Conservation (phyloP, 1,140 invertebrate species). For the Sycophaga agraensis region DNA sequence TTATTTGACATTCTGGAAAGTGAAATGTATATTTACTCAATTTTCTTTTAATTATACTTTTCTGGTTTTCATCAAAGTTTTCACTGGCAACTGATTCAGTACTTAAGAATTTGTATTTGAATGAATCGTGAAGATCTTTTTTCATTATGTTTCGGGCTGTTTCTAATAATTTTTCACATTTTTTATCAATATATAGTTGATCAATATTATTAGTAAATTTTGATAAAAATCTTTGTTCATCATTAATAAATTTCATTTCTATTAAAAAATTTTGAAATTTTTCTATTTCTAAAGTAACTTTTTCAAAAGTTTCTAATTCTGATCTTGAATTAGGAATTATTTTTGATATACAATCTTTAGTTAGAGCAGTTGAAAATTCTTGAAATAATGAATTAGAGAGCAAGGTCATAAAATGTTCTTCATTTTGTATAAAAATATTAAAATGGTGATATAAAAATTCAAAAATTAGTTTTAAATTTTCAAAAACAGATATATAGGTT, state of each 20-base stretch:
- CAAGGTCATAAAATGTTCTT: slow-evolving; percentile 62
- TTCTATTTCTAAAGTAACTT: slow-evolving; percentile 65
- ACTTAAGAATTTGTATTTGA: slow-evolving; percentile 57
- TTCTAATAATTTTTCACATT: slow-evolving; percentile 71
- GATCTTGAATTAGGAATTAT: slow-evolving; percentile 74
- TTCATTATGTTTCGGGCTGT: slow-evolving; percentile 74
- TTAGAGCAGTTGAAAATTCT: slow-evolving; percentile 67
- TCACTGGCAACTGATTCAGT: background rate
- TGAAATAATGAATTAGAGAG: slow-evolving; percentile 65
- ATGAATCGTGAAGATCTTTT: slow-evolving; percentile 78
- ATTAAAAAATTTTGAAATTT: slow-evolving; percentile 69
- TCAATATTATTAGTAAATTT: slow-evolving; percentile 78
- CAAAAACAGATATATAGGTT: slow-evolving; percentile 62
- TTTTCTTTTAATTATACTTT: slow-evolving; percentile 31
- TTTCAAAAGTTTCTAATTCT: slow-evolving; percentile 68
- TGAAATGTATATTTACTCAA: slow-evolving; percentile 50
- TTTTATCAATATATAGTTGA: slow-evolving; percentile 75
- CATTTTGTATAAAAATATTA: slow-evolving; percentile 56
- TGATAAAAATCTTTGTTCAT: slow-evolving; percentile 47
- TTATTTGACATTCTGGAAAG: slow-evolving; percentile 68
- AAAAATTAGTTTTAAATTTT: slow-evolving; percentile 64
- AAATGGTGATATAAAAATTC: slow-evolving; percentile 63
- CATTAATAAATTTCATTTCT: slow-evolving; percentile 59
- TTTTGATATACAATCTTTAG: slow-evolving; percentile 72
- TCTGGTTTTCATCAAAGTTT: background rate